Conservation (phyloP, 2,797 vertebrate species). For the Tolypeutes matacus region DNA sequence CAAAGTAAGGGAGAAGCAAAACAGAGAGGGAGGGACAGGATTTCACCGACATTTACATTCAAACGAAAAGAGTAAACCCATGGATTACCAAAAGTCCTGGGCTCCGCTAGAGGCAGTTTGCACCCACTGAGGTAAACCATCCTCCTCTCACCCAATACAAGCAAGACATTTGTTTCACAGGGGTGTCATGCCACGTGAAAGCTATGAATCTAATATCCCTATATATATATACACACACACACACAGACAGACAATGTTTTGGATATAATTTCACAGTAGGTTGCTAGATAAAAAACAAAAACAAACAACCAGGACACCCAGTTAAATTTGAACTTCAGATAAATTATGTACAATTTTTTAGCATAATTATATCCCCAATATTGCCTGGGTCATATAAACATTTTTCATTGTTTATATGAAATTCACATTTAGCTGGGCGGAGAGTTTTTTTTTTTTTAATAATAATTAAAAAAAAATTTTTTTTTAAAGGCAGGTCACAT, state of each 20-base stretch:
- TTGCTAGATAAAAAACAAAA: neutral
- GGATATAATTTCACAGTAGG: neutral
- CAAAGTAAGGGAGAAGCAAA: neutral
- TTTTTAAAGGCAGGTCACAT: too few species aligned
- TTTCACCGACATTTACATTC: neutral
- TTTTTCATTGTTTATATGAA: neutral
- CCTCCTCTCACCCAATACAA: neutral
- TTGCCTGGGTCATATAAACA: neutral
- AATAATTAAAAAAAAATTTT: too few species aligned
- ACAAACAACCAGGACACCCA: neutral
- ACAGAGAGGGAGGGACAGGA: neutral
- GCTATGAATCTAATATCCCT: neutral
- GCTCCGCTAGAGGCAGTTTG: neutral
- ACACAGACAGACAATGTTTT: neutral
- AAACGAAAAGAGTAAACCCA: neutral
- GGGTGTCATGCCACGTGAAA: neutral
- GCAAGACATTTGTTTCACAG: neutral
- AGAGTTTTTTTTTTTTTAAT: too few species aligned
- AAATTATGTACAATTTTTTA: neutral
- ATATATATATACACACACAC: accelerated
- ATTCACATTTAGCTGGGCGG: neutral
- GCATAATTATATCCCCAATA: neutral
- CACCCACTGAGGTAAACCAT: neutral
- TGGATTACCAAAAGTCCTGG: neutral
- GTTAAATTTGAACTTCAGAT: slow-evolving; percentile 7